A percentile compares a stretch with the other conserved stretches of the same genome.
Conservation (phyloP, 2,113 vertebrate genomes). For the Austrofundulus limnaeus region DNA sequence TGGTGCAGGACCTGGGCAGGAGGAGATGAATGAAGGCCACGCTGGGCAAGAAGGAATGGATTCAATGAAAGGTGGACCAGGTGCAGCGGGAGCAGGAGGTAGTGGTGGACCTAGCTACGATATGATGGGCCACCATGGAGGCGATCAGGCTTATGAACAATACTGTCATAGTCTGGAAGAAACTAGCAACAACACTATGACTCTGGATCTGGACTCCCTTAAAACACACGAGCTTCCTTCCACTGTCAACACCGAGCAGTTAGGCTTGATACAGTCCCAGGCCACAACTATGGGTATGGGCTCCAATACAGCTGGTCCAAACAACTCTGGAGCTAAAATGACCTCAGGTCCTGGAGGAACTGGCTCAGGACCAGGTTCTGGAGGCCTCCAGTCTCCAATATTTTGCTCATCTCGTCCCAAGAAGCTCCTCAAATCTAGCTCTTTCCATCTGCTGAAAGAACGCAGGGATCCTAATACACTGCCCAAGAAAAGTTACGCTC, state of each 20-base stretch:
- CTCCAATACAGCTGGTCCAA: conserved; percentile 62
- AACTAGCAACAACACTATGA: conserved; percentile 77
- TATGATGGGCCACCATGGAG: conserved; percentile 82
- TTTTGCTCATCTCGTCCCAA: conserved; percentile 95
- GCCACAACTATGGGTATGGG: conserved; percentile 74
- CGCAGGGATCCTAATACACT: conserved; percentile 87
- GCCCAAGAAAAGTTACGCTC: conserved; percentile 91
- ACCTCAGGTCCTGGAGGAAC: conserved; percentile 62
- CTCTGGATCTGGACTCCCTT: conserved; percentile 84
- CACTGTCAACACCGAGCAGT: conserved; percentile 90
- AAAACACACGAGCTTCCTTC: conserved; percentile 90
- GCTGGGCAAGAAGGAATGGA: conserved; percentile 72
- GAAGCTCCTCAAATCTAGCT: conserved; percentile 91
- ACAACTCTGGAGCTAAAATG: conserved; percentile 72
- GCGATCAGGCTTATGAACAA: conserved; percentile 81
- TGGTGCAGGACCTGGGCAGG: conserved; percentile 76
- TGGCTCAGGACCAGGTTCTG: conserved; percentile 58
- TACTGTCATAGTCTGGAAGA: conserved; percentile 80
- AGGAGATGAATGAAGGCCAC: conserved; percentile 74
- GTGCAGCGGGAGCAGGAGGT: conserved; percentile 61
- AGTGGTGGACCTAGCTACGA: conserved; percentile 77
- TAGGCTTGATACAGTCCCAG: conserved; percentile 90
- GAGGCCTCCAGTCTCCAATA: conserved; percentile 85
- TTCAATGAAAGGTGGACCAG: conserved; percentile 67
- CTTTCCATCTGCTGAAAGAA: conserved; percentile 90